Percentiles rank a stretch among this genome's conserved stretches.
phyloP scores from a whole-genome alignment of 2,888 invertebrate species.

The Eudasyphora cyanicolor region DNA sequence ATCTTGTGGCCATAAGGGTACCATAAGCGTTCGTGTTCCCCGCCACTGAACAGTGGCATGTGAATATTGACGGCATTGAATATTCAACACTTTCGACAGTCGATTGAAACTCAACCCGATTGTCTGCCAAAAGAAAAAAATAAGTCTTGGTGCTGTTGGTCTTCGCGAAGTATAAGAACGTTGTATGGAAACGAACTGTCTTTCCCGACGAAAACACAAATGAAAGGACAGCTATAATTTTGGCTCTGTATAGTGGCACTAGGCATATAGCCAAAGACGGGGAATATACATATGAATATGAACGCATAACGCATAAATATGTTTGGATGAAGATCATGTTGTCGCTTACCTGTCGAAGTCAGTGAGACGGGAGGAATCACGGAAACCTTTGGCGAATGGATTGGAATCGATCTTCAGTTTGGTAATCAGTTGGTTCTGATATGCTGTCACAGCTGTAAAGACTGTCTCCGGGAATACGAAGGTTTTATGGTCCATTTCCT shows the following conservation, averaged over 20 bases:
- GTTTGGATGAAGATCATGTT: background rate
- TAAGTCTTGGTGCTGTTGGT: background rate
- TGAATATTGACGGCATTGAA: conserved; percentile 48
- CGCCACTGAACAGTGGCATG: conserved; percentile 29
- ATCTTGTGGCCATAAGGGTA: background rate
- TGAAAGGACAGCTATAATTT: too few relatives aligned
- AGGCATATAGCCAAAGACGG: too few relatives aligned
- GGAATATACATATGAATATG: too few relatives aligned
- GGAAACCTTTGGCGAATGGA: conserved; percentile 98
- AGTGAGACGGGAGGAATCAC: conserved; percentile 96
- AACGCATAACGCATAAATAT: too few relatives aligned
- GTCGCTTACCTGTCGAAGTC: conserved; percentile 91
- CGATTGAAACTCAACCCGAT: conserved; percentile 42
- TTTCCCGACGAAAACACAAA: too few relatives aligned
- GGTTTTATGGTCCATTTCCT: conserved; percentile 96
- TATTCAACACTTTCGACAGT: conserved; percentile 60
- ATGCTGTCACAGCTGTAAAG: conserved; percentile 99
- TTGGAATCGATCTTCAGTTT: conserved; percentile 99
- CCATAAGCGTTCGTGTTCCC: background rate
- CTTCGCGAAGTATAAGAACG: too few relatives aligned
- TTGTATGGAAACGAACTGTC: too few relatives aligned
- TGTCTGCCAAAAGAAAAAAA: conserved; percentile 34
- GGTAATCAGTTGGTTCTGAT: conserved; percentile 99
- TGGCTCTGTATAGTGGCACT: too few relatives aligned
- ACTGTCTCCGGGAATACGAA: conserved; percentile 98